phyloP scores from a whole-genome alignment of 1,140 invertebrate species.

The Riptortus pedestris region DNA sequence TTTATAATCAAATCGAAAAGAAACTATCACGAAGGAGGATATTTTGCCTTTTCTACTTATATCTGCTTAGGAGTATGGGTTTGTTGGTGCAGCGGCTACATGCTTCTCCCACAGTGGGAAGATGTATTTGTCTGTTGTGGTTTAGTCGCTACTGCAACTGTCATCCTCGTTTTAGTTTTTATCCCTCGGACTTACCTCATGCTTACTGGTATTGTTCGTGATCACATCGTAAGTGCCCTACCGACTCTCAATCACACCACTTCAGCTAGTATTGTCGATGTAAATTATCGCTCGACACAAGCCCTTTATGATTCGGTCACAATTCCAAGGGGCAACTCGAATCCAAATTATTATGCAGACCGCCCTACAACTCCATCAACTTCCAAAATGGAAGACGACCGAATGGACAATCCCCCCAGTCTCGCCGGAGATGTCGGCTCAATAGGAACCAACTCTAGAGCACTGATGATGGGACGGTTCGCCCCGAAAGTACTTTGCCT shows the following conservation, averaged over 20 bases:
- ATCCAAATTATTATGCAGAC: slow-evolving; percentile 33
- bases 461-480: too few relatives aligned
- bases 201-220: slow-evolving; percentile 37
- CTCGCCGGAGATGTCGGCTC: too few relatives aligned
- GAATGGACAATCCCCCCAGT: slow-evolving; percentile 29
- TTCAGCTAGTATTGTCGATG: slow-evolving; percentile 30
- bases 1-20: slow-evolving; percentile 44
- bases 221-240: slow-evolving; percentile 34
- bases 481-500: too few relatives aligned
- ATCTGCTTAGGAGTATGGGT: slow-evolving; percentile 42
- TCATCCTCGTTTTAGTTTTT: slow-evolving; percentile 44
- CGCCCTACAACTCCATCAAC: slow-evolving; percentile 29
- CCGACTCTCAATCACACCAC: slow-evolving; percentile 31
- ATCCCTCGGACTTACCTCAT: slow-evolving; percentile 50
- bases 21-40: slow-evolving; percentile 49
- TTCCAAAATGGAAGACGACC: slow-evolving; percentile 29
- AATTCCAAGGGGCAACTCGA: slow-evolving; percentile 23
- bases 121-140: slow-evolving; percentile 31
- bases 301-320: slow-evolving; percentile 36
- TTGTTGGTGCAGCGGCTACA: slow-evolving; percentile 43
- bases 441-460: too few relatives aligned
- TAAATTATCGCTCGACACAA: slow-evolving; percentile 35
- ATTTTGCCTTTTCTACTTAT: slow-evolving; percentile 42
- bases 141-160: slow-evolving; percentile 38
- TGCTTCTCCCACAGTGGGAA: slow-evolving; percentile 35